Conservation (phyloP, 2,888 invertebrate species). For the Mimas tiliae region DNA sequence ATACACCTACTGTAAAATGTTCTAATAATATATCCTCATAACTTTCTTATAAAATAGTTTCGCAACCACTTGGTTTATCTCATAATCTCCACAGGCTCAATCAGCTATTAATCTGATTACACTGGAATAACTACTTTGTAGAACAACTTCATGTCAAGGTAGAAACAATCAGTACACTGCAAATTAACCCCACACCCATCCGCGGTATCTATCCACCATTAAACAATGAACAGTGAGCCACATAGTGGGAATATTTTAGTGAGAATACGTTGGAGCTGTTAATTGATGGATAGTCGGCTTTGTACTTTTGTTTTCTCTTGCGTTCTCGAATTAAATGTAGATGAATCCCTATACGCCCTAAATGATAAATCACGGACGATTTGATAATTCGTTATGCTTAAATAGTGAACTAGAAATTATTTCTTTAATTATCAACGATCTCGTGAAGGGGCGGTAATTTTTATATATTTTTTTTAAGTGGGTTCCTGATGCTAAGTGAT, state of each 20-base stretch:
- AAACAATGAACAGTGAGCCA: neutral
- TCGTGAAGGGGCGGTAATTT: too few relatives aligned
- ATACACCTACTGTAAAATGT: too few relatives aligned
- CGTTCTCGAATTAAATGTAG: neutral
- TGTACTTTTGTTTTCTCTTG: neutral
- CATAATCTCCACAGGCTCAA: conserved; percentile 10
- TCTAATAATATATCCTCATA: too few relatives aligned
- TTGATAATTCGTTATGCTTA: neutral
- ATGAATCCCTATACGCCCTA: neutral
- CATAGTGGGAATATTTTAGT: conserved; percentile 10
- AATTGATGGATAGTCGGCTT: conserved; percentile 6
- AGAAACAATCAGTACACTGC: conserved; percentile 42
- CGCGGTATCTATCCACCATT: neutral
- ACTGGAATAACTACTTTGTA: conserved; percentile 37
- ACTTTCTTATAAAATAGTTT: too few relatives aligned
- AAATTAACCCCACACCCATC: conserved; percentile 39
- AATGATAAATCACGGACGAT: neutral
- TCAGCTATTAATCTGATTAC: conserved; percentile 35
- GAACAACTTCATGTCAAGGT: conserved; percentile 27
- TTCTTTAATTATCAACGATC: too few relatives aligned
- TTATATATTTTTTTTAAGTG: too few relatives aligned
- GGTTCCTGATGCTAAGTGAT: too few relatives aligned
- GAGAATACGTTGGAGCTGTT: neutral
- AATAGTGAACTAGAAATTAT: too few relatives aligned
- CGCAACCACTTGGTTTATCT: neutral